A percentile compares a stretch with the other conserved stretches of the same genome.
Conservation (phyloP, 1,140 invertebrate genomes). For the Temnothorax curvispinosus region DNA sequence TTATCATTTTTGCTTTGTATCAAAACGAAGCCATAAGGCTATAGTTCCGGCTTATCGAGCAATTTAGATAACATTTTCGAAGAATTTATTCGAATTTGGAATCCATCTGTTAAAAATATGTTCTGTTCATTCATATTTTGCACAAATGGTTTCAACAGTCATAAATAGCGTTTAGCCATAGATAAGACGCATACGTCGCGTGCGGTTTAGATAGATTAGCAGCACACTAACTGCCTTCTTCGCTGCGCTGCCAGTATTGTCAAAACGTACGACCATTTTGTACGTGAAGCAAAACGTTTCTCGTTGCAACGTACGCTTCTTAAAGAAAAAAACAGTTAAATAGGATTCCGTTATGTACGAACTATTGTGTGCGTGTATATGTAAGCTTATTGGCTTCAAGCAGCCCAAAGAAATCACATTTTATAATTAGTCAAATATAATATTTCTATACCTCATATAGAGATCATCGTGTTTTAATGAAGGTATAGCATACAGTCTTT, state of each 20-base stretch:
- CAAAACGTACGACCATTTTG: conserved; percentile 15
- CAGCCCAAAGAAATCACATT: conserved; percentile 26
- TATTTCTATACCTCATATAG: neutral
- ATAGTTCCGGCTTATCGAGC: conserved; percentile 17
- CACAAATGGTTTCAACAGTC: neutral
- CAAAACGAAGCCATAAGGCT: neutral
- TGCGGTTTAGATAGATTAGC: conserved; percentile 8
- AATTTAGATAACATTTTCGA: neutral
- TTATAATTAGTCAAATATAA: conserved; percentile 9
- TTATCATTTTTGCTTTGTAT: neutral
- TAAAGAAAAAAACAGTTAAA: neutral
- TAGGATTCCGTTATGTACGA: neutral
- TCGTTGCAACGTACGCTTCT: conserved; percentile 3
- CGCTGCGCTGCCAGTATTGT: conserved; percentile 35
- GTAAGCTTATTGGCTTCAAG: conserved; percentile 5
- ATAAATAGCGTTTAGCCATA: conserved; percentile 9
- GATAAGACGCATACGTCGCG: neutral
- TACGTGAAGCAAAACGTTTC: conserved; percentile 16
- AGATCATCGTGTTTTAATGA: neutral
- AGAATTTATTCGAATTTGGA: conserved; percentile 12
- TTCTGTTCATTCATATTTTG: conserved; percentile 2
- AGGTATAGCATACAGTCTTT: neutral
- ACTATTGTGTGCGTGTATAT: neutral
- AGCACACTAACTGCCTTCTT: conserved; percentile 41
- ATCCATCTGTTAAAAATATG: conserved; percentile 20